Evolutionary conservation across 2,888 invertebrate species (phyloP), one percentile per base, ranked within the genome.

Genomic region (Eulithis testata): DNA sequence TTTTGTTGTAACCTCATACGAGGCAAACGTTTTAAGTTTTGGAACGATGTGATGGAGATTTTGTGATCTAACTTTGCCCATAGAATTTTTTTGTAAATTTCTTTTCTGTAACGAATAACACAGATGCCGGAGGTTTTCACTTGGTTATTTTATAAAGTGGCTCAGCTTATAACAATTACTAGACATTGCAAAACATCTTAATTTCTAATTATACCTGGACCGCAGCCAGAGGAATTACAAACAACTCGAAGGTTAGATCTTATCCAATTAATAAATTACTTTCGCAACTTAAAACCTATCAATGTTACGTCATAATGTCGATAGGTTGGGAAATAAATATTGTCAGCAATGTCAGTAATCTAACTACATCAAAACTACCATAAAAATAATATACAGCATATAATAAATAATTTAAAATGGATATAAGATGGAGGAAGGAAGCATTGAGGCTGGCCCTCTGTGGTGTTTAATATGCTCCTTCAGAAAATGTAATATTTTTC

Each of bases 351-450:
- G 60, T 66, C 43, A 66, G 63, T 63, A 60, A 66, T 63, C 63
- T 67, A 67, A 67, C 66, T 67, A 66, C 63, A 53, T 56, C 31
- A 36, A 55, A 56, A 21, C 21, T 21, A 21, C 21, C 21, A 21
- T 21, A 21, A 21, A 21, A 21, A 21, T 21, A 60, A 63, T 57
- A 63, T 36, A 44, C 43, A 60, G 47, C 47, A 14, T 47, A 47
- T 1, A 66, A 67, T 68, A 69, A 71, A 68, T 69, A 69, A 64
- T 66, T 67, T 75, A 78, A 75, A 78, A 77, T 80, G 74, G 74
- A 71, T 71, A 71, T 66, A 72, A 73, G 69, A 51, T 43, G 52
- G 45, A 56, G 49, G 7, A 50, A 27, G 7, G 14, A 51, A 31
- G 31, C 31, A 5, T 31, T 3, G 6, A 21, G 21, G 21, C 21